These are phyloP conservation scores for Bursaphelenchus mucronatus DNA, from an alignment of 1,140 invertebrate genomes.

Conservation along the genomic window DNA sequence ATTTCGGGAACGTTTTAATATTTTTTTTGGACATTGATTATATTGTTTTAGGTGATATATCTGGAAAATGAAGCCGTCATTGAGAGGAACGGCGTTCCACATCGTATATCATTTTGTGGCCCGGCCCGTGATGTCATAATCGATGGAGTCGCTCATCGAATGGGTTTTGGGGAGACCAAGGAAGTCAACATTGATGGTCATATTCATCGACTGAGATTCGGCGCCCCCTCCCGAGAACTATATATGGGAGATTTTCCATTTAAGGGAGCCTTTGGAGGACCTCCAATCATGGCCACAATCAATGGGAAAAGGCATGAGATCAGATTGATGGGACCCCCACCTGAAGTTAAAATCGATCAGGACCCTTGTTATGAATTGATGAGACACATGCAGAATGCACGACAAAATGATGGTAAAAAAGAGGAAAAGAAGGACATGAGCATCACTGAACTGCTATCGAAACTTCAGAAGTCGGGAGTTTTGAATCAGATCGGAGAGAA, in stretches of 20 bases:
- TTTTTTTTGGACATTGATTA: background rate
- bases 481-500: slow-evolving; percentile 17
- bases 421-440: slow-evolving; percentile 4
- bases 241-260: slow-evolving; percentile 80
- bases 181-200: slow-evolving; percentile 63
- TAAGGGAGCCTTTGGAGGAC: slow-evolving; percentile 83
- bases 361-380: slow-evolving; percentile 55
- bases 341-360: slow-evolving; percentile 67
- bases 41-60: slow-evolving; percentile 48
- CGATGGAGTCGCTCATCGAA: slow-evolving; percentile 39
- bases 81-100: slow-evolving; percentile 51
- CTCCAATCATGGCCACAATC: slow-evolving; percentile 77
- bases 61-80: slow-evolving; percentile 55
- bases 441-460: slow-evolving; percentile 1
- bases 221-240: slow-evolving; percentile 83
- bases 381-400: slow-evolving; percentile 43
- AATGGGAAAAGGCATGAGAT: slow-evolving; percentile 77
- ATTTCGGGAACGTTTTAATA: too few relatives aligned
- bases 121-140: slow-evolving; percentile 47
- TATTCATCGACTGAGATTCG: slow-evolving; percentile 73
- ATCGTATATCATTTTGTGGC: slow-evolving; percentile 49
- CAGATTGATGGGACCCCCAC: slow-evolving; percentile 74
- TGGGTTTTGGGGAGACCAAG: slow-evolving; percentile 56
- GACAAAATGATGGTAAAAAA: slow-evolving; percentile 22
- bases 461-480: slow-evolving; percentile 28